Evolutionary conservation across 2,113 vertebrate genomes (phyloP), one percentile per base, ranked within the genome.

Genomic region (Chaetura pelagica): DNA sequence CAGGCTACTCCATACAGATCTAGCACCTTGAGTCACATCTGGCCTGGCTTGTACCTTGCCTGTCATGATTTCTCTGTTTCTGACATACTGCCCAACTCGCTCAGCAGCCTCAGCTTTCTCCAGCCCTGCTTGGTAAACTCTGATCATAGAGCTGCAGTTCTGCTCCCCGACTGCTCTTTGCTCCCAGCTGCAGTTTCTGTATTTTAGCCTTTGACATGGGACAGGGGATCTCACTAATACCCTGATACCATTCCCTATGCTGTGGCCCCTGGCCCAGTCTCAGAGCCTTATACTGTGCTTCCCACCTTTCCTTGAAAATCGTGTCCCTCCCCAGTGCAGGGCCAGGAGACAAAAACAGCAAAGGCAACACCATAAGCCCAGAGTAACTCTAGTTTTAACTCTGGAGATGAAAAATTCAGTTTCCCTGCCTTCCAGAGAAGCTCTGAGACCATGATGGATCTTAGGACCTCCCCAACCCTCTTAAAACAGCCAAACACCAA

Each of bases 231-330:
- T 49, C 7, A 0, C 44, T 34, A 38, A 22, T 4, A 8, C 30
- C 26, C 16, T 38, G 27, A 5, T 4, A 10, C 14, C 1, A 0
- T 27, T 55, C 58, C 17, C 58, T 13, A 12, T 42, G 21, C 57
- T 46, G 32, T 8, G 3, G 26, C 17, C 40, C 38, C 51, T 48
- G 35, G 9, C 17, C 30, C 20, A 24, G 38, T 27, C 73, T 75
- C 55, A 63, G 17, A 55, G 5, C 20, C 6, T 69, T 27, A 4
- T 4, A 6, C 16, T 62, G 26, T 49, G 20, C 26, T 82, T 68
- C 34, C 52, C 19, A n/a, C 27, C 17, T 54, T n/a, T 29, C 51
- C 62, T 52, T 57, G 35, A 46, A 78, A 61, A 74, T 8, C 1
- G 3, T 21, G 18, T 55, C 29, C 42, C 57, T 34, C 24, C 22